phyloP scores from a whole-genome alignment of 2,888 invertebrate genomes.

The Drosophila formosana region DNA sequence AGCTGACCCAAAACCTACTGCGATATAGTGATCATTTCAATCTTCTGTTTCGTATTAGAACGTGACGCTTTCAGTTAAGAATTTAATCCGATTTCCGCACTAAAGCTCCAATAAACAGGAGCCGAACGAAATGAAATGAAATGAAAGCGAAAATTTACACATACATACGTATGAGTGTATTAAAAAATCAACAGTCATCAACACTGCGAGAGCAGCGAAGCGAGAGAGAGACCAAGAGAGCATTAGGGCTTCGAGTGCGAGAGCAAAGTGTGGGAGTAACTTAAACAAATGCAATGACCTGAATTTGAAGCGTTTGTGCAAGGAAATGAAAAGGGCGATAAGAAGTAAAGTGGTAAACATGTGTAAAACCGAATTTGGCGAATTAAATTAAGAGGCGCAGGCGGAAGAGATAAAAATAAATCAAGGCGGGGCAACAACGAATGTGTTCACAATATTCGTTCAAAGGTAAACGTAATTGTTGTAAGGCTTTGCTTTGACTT shows the following conservation, averaged over 20 bases:
- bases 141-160: constrained; percentile 60
- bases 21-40: constrained; percentile 5
- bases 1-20: not conserved
- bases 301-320: constrained; percentile 71
- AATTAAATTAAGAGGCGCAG: constrained; percentile 13
- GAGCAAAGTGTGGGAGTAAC: constrained; percentile 50
- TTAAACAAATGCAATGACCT: constrained; percentile 79
- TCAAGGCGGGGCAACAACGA: constrained; percentile 63
- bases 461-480: constrained; percentile 53
- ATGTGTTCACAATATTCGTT: constrained; percentile 63
- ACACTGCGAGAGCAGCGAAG: constrained; percentile 8
- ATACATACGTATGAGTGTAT: constrained; percentile 14
- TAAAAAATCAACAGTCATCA: constrained; percentile 50
- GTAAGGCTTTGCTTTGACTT: constrained; percentile 19
- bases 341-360: constrained; percentile 55
- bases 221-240: constrained; percentile 10
- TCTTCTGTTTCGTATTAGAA: constrained; percentile 1
- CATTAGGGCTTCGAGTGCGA: constrained; percentile 12
- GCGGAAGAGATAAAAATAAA: constrained; percentile 38
- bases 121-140: constrained; percentile 31
- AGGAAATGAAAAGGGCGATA: constrained; percentile 51
- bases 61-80: constrained; percentile 12
- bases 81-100: constrained; percentile 47
- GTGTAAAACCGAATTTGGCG: not conserved
- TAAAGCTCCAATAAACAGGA: constrained; percentile 31